Base-by-base conservation (phyloP, 1,140 invertebrate species). In the Palaemon carinicauda region DNA sequence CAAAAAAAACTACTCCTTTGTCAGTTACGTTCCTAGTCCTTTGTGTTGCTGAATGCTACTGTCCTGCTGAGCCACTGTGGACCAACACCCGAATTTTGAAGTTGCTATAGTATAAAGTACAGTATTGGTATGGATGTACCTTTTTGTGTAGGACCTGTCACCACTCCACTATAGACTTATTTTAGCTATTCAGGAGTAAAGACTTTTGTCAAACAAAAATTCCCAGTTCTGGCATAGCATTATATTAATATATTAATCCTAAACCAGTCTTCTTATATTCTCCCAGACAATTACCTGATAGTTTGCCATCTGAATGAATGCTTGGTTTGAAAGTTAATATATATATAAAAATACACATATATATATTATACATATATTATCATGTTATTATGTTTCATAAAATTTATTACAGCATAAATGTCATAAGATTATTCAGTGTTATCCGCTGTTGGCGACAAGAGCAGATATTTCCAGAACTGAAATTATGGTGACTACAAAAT, bases 11-110 rank as follows among this genome's bases (percentile, higher is more conserved):
- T n/a, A 9, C 41, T 75, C 77, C 80, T 77, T 77, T 86, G 84
- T 86, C 53, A 52, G 54, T 86, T 86, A 80, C 65, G 84, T 86
- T 86, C 84, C 84, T 86, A 86, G 84, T 86, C 84, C 84, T 73
- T 86, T 86, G 84, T 86, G 84, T 86, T 86, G 84, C 84, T 31
- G 84, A 80, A 73, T 69, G 75, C 83, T 79, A 73, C 78, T 80
- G 78, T 86, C 84, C 84, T 53, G 77, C 84, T 80, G 77, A 80
- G 65, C 60, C 56, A 86, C 60, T 80, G 84, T 80, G 84, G 84
- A 86, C 84, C 84, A 86, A 86, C 84, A 73, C 84, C 84, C 53
- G 77, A 82, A 73, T 71, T 86, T 78, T 86, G 51, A 86, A 79
- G 41, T 41, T 41, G 41, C 41, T 41, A 41, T 41, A 41, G 69